Percentiles rank a stretch among this genome's conserved stretches.
Conservation (phyloP, 2,888 invertebrate genomes). For the Hymenopus coronatus region DNA sequence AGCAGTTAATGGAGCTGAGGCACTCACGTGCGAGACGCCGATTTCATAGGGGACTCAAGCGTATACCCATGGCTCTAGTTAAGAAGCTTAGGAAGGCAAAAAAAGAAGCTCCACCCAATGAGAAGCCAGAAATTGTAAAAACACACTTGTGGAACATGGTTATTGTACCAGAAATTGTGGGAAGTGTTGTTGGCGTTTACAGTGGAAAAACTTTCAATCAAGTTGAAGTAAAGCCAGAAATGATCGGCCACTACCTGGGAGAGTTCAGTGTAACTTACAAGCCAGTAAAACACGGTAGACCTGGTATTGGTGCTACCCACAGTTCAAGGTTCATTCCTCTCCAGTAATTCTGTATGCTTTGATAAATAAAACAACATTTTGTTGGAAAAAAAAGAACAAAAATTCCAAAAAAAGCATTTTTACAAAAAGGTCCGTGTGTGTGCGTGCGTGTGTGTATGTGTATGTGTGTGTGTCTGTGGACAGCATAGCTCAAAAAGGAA, state of each 20-base stretch:
- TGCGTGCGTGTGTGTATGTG: too few species aligned
- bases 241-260: too few species aligned
- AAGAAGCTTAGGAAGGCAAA: too few species aligned
- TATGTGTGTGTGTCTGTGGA: too few species aligned
- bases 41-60: slow-evolving; percentile 90
- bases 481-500: too few species aligned
- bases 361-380: neutral
- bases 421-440: too few species aligned
- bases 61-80: slow-evolving; percentile 80
- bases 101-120: too few species aligned
- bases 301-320: slow-evolving; percentile 98
- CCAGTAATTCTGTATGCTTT: slow-evolving; percentile 60
- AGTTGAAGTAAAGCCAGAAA: slow-evolving; percentile 70
- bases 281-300: slow-evolving; percentile 95
- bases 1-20: slow-evolving; percentile 94
- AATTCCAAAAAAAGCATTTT: too few species aligned
- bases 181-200: slow-evolving; percentile 97
- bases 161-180: slow-evolving; percentile 99
- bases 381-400: too few species aligned
- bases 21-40: slow-evolving; percentile 90
- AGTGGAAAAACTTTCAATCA: slow-evolving; percentile 98
- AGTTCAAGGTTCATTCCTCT: slow-evolving; percentile 96
- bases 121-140: too few species aligned
- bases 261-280: slow-evolving; percentile 96
- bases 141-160: slow-evolving; percentile 99